Evolutionary conservation across 2,113 vertebrate genomes (phyloP), one percentile per base, ranked within the genome.

Genomic region (Vidua chalybeata): DNA sequence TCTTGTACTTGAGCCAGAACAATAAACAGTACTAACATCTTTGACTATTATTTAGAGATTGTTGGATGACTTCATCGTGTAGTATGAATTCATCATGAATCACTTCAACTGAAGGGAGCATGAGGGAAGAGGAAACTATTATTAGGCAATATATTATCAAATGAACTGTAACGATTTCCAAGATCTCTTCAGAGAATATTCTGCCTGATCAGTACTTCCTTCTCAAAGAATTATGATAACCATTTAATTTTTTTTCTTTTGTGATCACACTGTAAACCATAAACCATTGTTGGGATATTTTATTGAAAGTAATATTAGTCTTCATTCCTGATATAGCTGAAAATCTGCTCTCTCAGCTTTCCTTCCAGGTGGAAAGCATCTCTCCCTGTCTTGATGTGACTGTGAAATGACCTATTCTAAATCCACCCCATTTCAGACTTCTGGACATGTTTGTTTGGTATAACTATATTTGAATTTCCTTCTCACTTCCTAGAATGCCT

Each of bases 101-200:
- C 85, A 92, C 69, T 78, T 75, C 43, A 84, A 75, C 49, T 69
- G 56, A 92, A 92, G 33, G 68, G 54, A 94, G 46, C 56, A 66
- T 1, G 2, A 90, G 87, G 67, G 61, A 89, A 95, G 82, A 75
- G 69, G 69, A 96, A 92, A 84, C 62, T 76, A 73, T 94, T 96
- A 95, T 91, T 92, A 85, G 51, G 74, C 86, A 93, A 94, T 96
- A 92, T 93, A 90, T 95, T 96, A 91, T 94, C 62, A 55, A 90
- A 93, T 76, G n/a, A 64, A 64, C 55, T 55, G 49, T 67, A 82
- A 93, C 0, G 0, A 83, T 95, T 95, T 97, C 74, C 87, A 96
- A 73, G 83, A 85, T 87, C 58, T 91, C 89, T 95, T 95, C 30
- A 81, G 93, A 94, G 91, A 93, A 76, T 84, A 82, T 93, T 84